These are phyloP conservation scores for Centropus bengalensis DNA, from an alignment of 2,113 vertebrate species.

Conservation along the genomic window DNA sequence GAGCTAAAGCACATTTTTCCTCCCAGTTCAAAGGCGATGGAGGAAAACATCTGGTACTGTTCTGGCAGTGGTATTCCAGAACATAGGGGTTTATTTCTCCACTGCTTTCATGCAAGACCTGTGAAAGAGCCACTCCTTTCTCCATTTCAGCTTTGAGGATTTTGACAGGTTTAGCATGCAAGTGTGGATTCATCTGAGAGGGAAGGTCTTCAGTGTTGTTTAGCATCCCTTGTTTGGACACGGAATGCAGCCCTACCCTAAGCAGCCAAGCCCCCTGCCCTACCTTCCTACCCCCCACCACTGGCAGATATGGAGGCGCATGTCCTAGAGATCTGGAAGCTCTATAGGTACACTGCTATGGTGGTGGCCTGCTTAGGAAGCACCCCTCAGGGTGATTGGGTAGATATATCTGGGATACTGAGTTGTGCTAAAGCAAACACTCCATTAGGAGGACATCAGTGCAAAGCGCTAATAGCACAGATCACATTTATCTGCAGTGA, in stretches of 20 bases:
- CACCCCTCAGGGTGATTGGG: background rate
- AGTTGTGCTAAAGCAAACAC: background rate
- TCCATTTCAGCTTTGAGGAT: background rate
- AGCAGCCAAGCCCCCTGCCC: background rate
- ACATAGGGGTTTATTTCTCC: background rate
- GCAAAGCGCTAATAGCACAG: background rate
- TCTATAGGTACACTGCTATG: background rate
- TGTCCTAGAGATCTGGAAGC: background rate
- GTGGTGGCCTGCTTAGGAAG: background rate
- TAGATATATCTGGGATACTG: background rate
- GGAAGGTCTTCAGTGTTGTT: background rate
- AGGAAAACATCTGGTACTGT: background rate
- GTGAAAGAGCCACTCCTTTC: background rate
- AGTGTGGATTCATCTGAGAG: rapidly evolving
- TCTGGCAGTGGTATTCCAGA: rapidly evolving
- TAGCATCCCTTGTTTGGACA: background rate
- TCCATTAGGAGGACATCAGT: background rate
- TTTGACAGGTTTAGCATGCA: background rate
- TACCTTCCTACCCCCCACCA: background rate
- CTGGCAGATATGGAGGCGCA: background rate
- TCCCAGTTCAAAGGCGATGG: background rate
- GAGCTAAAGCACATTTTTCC: background rate
- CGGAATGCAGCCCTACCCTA: background rate
- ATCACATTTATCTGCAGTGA: background rate
- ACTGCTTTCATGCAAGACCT: background rate